Evolutionary conservation across 2,113 vertebrate genomes (phyloP).

Genomic region (Saimiri boliviensis): DNA sequence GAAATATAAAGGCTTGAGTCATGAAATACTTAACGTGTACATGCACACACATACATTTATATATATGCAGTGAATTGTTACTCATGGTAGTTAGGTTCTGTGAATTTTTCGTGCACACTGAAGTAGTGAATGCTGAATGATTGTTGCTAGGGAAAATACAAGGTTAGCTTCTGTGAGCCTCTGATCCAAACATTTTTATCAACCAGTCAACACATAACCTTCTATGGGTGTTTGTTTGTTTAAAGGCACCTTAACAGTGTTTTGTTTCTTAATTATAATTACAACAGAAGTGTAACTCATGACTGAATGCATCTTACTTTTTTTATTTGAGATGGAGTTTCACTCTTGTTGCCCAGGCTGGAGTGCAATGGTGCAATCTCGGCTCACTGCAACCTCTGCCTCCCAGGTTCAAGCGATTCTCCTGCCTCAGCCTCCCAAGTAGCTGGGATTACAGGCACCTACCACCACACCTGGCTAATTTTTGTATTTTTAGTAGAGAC

Average conservation of each 20-base stretch:
- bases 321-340: too few species aligned
- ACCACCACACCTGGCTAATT: too few species aligned
- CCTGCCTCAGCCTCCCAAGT: too few species aligned
- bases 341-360: too few species aligned
- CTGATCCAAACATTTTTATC: background rate
- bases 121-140: background rate
- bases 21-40: background rate
- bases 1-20: background rate
- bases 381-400: too few species aligned
- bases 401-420: too few species aligned
- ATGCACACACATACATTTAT: background rate
- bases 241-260: background rate
- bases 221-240: background rate
- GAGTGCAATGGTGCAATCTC: too few species aligned
- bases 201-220: background rate
- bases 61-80: background rate
- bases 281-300: background rate
- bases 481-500: too few species aligned
- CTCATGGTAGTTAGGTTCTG: background rate
- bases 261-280: slow-evolving; percentile 9
- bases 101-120: background rate
- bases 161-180: background rate
- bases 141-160: background rate
- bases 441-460: rapidly evolving
- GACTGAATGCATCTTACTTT: too few species aligned